Conservation (phyloP, 92 coral and sea anemone genomes). For the Virgularia gustaviana region DNA sequence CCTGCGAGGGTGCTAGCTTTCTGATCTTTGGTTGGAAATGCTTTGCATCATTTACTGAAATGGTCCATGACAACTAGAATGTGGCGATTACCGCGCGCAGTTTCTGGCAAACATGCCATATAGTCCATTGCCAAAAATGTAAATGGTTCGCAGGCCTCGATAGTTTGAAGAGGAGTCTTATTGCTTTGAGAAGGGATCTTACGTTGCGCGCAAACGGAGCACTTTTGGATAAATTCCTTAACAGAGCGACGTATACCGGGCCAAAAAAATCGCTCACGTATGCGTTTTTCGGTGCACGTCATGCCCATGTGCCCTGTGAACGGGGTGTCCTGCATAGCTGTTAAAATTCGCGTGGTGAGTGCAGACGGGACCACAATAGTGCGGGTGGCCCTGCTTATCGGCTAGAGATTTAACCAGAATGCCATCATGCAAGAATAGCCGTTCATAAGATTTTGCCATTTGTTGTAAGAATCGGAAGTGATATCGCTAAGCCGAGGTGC, state of each 20-base stretch:
- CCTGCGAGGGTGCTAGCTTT: slow-evolving; percentile 32
- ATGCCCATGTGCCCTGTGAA: slow-evolving; percentile 34
- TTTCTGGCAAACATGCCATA: too few relatives aligned
- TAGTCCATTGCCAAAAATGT: slow-evolving; percentile 44
- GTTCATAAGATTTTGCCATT: too few relatives aligned
- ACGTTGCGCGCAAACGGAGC: slow-evolving; percentile 18
- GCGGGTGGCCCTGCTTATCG: too few relatives aligned
- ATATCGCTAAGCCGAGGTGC: too few relatives aligned
- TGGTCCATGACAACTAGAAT: slow-evolving; percentile 44
- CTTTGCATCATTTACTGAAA: slow-evolving; percentile 46
- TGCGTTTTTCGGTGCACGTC: slow-evolving; percentile 18
- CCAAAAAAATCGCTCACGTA: slow-evolving; percentile 22
- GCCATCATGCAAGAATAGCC: too few relatives aligned
- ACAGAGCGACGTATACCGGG: slow-evolving; percentile 18
- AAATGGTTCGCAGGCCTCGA: slow-evolving; percentile 35
- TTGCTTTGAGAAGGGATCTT: background rate
- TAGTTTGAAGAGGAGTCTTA: slow-evolving; percentile 24
- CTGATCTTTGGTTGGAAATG: slow-evolving; percentile 35
- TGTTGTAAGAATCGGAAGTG: too few relatives aligned
- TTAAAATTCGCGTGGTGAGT: background rate
- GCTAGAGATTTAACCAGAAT: too few relatives aligned
- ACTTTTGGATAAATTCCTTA: slow-evolving; percentile 14
- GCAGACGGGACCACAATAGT: slow-evolving; percentile 13
- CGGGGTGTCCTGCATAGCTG: slow-evolving; percentile 24
- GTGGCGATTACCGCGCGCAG: slow-evolving; percentile 43